Conservation (phyloP, 2,888 invertebrate species). For the Chesias legatella region DNA sequence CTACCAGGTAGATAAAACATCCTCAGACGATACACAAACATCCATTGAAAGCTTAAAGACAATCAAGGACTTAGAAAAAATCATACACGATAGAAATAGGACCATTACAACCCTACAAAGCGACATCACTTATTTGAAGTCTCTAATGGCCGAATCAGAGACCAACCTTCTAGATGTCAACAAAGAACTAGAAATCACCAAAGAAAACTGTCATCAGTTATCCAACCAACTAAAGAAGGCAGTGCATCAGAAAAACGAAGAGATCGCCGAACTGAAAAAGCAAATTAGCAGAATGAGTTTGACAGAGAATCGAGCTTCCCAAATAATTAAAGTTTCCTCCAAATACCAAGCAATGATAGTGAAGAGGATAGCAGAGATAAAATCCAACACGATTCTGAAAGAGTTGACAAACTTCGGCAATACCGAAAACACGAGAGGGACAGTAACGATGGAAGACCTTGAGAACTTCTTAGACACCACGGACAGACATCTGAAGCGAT, state of each 20-base stretch:
- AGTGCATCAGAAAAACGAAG: constrained; percentile 68
- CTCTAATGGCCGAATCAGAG: constrained; percentile 66
- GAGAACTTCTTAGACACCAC: constrained; percentile 73
- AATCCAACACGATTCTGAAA: constrained; percentile 63
- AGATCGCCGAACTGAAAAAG: constrained; percentile 64
- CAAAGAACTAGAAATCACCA: constrained; percentile 60
- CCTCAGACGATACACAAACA: constrained; percentile 59
- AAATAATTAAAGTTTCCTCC: constrained; percentile 70
- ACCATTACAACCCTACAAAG: constrained; percentile 62
- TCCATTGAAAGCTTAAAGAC: constrained; percentile 64
- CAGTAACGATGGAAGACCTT: constrained; percentile 68
- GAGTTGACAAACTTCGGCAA: constrained; percentile 69
- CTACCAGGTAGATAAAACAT: constrained; percentile 67
- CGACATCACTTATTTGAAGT: constrained; percentile 61
- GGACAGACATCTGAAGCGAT: constrained; percentile 60
- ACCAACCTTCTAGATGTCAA: constrained; percentile 59
- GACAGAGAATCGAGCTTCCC: constrained; percentile 62
- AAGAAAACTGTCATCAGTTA: constrained; percentile 61
- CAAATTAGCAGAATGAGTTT: constrained; percentile 64
- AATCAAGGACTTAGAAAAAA: constrained; percentile 67
- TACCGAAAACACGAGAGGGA: constrained; percentile 53
- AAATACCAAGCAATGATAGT: constrained; percentile 72
- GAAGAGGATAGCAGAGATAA: constrained; percentile 68
- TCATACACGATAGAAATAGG: constrained; percentile 65
- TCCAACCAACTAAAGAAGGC: constrained; percentile 66